Evolutionary conservation across 2,888 invertebrate species (phyloP), one percentile per base, ranked within the genome.

Genomic region (Lissocephala sabroskyi): DNA sequence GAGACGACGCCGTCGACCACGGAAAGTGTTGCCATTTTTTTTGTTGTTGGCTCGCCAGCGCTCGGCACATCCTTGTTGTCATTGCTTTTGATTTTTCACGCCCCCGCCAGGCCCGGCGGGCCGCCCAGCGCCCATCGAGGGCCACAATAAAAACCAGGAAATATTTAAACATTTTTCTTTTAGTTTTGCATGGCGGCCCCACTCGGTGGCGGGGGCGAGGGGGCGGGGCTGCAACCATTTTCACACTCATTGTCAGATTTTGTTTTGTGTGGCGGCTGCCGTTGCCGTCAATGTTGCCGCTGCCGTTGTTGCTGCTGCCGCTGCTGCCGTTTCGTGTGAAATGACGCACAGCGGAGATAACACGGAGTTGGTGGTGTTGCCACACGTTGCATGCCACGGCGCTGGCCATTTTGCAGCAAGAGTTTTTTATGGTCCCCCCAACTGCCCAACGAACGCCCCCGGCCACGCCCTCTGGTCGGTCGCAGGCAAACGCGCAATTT

Each of bases 111-210:
- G 4, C 4, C 3, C 28, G 53, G 36, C 23, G 13, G 50, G 45
- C 50, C 39, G 41, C 42, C 33, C 23, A 42, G 41, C 9, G 26
- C 48, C n/a, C 49, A 46, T 42, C 30, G 14, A 3, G 9, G 52
- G 30, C 50, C 54, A 68, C 57, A 65, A 79, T 79, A 81, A 81
- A 81, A 70, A 62, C 57, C 79, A 67, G 81, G 79, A 81, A 80
- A 81, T 81, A 78, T 81, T 81, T 79, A 79, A 78, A 78, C 79
- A 80, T 80, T 81, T 80, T 80, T 80, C 79, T 73, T 78, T 65
- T 74, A 74, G 74, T 76, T 79, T 74, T 75, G 71, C 65, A 74
- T 64, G 63, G 40, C 16, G 39, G 28, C 19, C 23, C 32, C n/a
- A 33, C 37, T 23, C 36, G 35, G 16, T 9, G 7, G 45, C 9